These are phyloP conservation scores for Pseudococcus jackbeardsleyi DNA, from an alignment of 2,888 invertebrate genomes.

Conservation along the genomic window DNA sequence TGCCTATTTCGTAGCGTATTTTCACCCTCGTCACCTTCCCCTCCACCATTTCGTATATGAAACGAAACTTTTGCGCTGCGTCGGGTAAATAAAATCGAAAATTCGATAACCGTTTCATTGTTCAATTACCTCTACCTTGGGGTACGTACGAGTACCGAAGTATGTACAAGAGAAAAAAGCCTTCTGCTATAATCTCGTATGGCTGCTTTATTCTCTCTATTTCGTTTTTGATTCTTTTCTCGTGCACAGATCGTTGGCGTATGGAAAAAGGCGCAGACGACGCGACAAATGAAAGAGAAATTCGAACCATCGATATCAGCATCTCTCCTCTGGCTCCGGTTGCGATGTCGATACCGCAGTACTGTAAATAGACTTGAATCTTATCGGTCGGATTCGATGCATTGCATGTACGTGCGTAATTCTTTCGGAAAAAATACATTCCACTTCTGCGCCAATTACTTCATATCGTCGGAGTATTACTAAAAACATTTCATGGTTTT, in stretches of 20 bases:
- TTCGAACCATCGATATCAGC: background rate
- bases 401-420: too few species aligned
- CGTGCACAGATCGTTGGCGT: background rate
- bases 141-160: background rate
- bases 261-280: background rate
- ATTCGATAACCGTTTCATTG: conserved; percentile 42
- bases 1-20: background rate
- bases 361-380: background rate
- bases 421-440: too few species aligned
- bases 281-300: conserved; percentile 9
- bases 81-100: conserved; percentile 8
- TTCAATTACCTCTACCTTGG: background rate
- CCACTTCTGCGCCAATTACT: too few species aligned
- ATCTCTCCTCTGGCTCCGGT: background rate
- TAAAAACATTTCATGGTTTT: too few species aligned
- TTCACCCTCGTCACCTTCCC: background rate
- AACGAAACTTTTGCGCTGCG: background rate
- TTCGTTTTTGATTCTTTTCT: background rate
- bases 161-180: background rate
- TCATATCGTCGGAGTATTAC: too few species aligned
- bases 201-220: background rate
- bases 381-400: too few species aligned
- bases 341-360: background rate
- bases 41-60: background rate
- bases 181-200: background rate